Evolutionary conservation across 2,888 invertebrate genomes (phyloP).

Genomic region (Drosophila aldrichi): DNA sequence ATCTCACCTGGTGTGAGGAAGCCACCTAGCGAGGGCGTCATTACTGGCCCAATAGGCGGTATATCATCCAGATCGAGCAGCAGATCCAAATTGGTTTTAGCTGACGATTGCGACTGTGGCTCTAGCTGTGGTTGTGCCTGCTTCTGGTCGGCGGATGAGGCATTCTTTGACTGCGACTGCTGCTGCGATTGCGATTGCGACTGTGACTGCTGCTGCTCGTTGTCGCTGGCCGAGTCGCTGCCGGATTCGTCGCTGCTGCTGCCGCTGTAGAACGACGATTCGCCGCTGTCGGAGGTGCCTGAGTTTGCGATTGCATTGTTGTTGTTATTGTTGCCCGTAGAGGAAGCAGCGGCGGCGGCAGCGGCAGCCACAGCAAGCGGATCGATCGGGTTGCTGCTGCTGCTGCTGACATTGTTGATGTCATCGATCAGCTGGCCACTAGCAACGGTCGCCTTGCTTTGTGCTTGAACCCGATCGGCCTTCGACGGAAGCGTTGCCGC

Average conservation of each 20-base stretch:
- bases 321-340: conserved; percentile 38
- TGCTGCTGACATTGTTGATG: conserved; percentile 22
- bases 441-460: conserved; percentile 18
- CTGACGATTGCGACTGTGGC: conserved; percentile 41
- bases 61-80: conserved; percentile 93
- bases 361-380: neutral
- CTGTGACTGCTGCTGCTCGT: conserved; percentile 10
- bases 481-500: neutral
- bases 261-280: conserved; percentile 75
- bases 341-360: neutral
- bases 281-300: conserved; percentile 80
- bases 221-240: conserved; percentile 43
- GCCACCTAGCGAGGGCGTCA: conserved; percentile 93
- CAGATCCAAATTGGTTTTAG: conserved; percentile 91
- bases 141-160: conserved; percentile 11
- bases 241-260: conserved; percentile 50
- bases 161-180: neutral
- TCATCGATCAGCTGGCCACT: conserved; percentile 36
- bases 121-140: neutral
- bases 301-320: conserved; percentile 45
- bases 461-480: conserved; percentile 19
- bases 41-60: conserved; percentile 88
- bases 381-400: conserved; percentile 12
- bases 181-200: neutral
- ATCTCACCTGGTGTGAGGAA: conserved; percentile 88